These are phyloP conservation scores for Tipula lateralis DNA, from an alignment of 2,888 invertebrate genomes.

Conservation along the genomic window DNA sequence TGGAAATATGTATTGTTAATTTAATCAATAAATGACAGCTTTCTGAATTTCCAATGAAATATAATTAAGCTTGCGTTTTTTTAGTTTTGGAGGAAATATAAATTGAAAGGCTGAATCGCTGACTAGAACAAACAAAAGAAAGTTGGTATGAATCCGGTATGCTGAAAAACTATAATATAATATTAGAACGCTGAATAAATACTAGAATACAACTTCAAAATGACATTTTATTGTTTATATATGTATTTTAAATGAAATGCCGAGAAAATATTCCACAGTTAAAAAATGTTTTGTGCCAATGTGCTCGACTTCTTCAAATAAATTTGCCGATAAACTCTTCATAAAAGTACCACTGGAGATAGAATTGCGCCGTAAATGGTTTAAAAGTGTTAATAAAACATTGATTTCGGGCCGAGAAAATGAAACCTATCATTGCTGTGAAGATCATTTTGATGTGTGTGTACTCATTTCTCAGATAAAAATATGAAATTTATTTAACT, in stretches of 20 bases:
- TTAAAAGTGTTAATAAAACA: slow-evolving; percentile 12
- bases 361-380: not conserved
- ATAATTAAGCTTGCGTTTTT: not conserved
- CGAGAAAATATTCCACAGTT: not conserved
- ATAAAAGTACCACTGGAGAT: not conserved
- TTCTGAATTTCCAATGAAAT: not conserved
- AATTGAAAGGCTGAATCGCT: not conserved
- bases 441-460: slow-evolving; percentile 26
- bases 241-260: not conserved
- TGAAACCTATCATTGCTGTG: slow-evolving; percentile 3
- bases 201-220: not conserved
- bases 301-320: not conserved
- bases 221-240: slow-evolving; percentile 20
- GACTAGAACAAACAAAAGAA: too few relatives aligned
- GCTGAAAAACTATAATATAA: not conserved
- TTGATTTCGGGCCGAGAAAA: not conserved
- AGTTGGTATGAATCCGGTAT: not conserved
- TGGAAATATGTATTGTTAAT: not conserved
- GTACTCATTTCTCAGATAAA: not conserved
- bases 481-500: not conserved
- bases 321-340: not conserved
- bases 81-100: not conserved
- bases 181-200: not conserved
- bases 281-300: slow-evolving; percentile 30
- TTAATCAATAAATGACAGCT: slow-evolving; percentile 7